Percentiles rank a stretch among this genome's conserved stretches.
phyloP scores from a whole-genome alignment of 2,797 vertebrate genomes.

The Craterocephalus amniculus region DNA sequence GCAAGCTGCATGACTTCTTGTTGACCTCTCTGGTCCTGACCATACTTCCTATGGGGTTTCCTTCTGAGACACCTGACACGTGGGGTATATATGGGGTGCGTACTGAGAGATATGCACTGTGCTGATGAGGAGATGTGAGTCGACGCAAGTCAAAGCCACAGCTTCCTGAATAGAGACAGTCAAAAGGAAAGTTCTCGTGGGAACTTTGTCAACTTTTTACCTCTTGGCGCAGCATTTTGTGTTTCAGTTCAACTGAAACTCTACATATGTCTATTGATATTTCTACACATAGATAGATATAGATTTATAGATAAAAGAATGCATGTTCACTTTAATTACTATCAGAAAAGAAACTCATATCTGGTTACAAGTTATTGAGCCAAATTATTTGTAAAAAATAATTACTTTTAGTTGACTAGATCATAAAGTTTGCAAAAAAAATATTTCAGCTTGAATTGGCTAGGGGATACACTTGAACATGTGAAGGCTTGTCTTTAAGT shows the following conservation, averaged over 20 bases:
- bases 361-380: no score
- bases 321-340: background rate
- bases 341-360: no score
- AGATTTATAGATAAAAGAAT: background rate
- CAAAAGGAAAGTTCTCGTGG: slow-evolving; percentile 80
- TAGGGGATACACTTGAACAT: no score
- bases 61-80: slow-evolving; percentile 59
- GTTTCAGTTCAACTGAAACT: background rate
- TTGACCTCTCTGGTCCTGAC: slow-evolving; percentile 54
- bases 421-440: no score
- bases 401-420: no score
- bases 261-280: no score
- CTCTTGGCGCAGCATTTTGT: slow-evolving; percentile 38
- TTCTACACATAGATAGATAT: no score
- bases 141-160: slow-evolving; percentile 76
- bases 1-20: slow-evolving; percentile 49
- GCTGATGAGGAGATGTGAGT: slow-evolving; percentile 66
- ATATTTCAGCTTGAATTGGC: no score
- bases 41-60: slow-evolving; percentile 63
- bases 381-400: no score
- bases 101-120: slow-evolving; percentile 31
- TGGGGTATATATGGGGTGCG: slow-evolving; percentile 26
- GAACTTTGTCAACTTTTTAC: slow-evolving; percentile 82
- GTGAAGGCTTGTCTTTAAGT: no score
- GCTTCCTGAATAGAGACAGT: slow-evolving; percentile 76